These are phyloP conservation scores for Eupsilia transversa DNA, from an alignment of 2,888 invertebrate species.

Conservation along the genomic window DNA sequence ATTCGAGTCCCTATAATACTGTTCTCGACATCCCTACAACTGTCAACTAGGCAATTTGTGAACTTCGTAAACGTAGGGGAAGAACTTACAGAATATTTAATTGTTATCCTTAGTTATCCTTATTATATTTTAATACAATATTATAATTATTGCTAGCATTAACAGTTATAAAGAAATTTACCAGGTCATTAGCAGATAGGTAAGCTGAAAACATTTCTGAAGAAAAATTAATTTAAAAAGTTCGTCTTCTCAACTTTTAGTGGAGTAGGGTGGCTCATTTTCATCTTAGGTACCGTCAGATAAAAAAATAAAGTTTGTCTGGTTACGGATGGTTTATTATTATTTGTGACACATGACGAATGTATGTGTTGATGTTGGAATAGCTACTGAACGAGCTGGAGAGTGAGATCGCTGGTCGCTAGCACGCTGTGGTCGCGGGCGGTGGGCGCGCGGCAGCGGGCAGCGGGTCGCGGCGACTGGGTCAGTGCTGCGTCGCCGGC, in stretches of 20 bases:
- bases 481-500: conserved; percentile 69
- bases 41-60: conserved; percentile 35
- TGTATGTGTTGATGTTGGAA: conserved; percentile 7
- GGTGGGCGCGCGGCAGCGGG: conserved; percentile 22
- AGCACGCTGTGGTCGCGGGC: conserved; percentile 3
- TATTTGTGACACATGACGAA: conserved; percentile 11
- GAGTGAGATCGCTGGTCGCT: conserved; percentile 16
- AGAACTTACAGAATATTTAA: conserved; percentile 20
- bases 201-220: conserved; percentile 31
- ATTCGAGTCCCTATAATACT: background rate
- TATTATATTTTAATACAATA: conserved; percentile 28
- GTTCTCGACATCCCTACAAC: conserved; percentile 13
- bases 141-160: conserved; percentile 26
- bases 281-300: conserved; percentile 7
- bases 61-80: conserved; percentile 18
- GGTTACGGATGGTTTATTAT: conserved; percentile 23
- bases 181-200: conserved; percentile 48
- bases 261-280: conserved; percentile 25
- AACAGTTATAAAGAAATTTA: conserved; percentile 49
- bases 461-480: conserved; percentile 56
- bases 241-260: conserved; percentile 48
- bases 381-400: conserved; percentile 16
- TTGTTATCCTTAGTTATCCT: conserved; percentile 16
- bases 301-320: conserved; percentile 35
- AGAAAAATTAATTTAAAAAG: conserved; percentile 60